Conservation (phyloP, 2,888 invertebrate genomes). For the Drosophila meridiana region DNA sequence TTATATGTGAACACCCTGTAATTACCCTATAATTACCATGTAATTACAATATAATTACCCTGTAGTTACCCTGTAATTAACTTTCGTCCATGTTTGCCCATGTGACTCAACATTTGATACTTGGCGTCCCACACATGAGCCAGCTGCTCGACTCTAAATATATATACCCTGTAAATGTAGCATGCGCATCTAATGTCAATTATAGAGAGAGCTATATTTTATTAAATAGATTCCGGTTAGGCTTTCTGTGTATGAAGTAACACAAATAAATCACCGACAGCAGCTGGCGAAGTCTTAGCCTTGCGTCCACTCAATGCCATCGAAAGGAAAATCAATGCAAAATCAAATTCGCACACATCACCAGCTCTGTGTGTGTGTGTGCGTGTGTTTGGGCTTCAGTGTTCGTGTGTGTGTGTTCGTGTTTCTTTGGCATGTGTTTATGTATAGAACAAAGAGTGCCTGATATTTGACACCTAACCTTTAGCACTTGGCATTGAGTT, state of each 20-base stretch:
- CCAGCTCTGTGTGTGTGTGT: slow-evolving; percentile 1
- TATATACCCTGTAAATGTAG: neutral
- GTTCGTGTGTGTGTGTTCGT: neutral
- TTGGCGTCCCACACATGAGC: too few relatives aligned
- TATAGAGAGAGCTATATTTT: neutral
- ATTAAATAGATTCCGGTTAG: neutral
- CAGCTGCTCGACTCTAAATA: neutral
- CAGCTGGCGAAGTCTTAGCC: slow-evolving; percentile 22
- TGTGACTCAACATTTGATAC: too few relatives aligned
- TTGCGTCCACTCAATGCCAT: slow-evolving; percentile 35
- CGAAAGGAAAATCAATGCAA: slow-evolving; percentile 61
- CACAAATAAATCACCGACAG: neutral
- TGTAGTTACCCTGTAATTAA: too few relatives aligned
- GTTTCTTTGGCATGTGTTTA: slow-evolving; percentile 8
- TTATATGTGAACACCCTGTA: too few relatives aligned
- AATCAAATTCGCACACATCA: slow-evolving; percentile 40
- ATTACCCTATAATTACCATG: too few relatives aligned
- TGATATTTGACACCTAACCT: slow-evolving; percentile 61
- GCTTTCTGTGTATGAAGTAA: neutral
- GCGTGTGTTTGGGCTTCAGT: neutral
- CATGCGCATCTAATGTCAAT: neutral
- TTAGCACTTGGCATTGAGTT: slow-evolving; percentile 59
- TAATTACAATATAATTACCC: too few relatives aligned
- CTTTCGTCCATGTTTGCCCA: too few relatives aligned
- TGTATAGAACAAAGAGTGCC: slow-evolving; percentile 32